Base-by-base conservation (phyloP, 2,797 vertebrate species). In the Parauchenoglanis punctatus region DNA sequence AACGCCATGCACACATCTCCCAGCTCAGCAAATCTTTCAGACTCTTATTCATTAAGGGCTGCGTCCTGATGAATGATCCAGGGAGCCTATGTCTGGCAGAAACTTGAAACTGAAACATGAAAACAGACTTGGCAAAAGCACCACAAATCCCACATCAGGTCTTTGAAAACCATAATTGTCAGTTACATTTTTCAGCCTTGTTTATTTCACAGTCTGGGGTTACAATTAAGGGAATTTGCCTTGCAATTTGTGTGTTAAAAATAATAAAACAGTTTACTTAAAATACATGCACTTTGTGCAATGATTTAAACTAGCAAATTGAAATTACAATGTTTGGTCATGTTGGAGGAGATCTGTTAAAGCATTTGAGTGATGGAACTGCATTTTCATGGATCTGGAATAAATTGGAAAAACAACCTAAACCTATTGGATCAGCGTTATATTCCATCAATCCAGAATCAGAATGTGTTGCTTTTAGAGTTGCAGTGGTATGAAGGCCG, bases 181-280 rank as follows among this genome's bases (percentile, higher is more conserved):
- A 93, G 94, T 95, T 95, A 94, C 90, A 94, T 94, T 95, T 94
- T 94, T 96, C 94, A 93, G 94, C 91, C 94, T 94, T 96, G 95
- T 96, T 96, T 96, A 96, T 96, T 96, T 95, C 95, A 94, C 94
- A 94, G 95, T 93, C 95, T 93, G 94, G 94, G 94, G 93, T 95
- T 96, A 95, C 95, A 96, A 96, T 96, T 96, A 96, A 96, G 93
- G 94, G 88, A 94, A 96, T 96, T 95, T 94, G 94, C 94, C 93
- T 95, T 96, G 93, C 95, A 96, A 96, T 96, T 96, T 95, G 94
- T 93, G 94, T 93, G 96, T 96, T 96, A 96, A 96, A 96, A 96
- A 96, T 96, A 96, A 96, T 96, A 94, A 96, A 95, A 96, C 94
- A 95, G 93, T 95, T 95, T 94, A 92, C 91, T 89, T 92, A 91